Percentiles rank a stretch among this genome's conserved stretches.
Conservation (phyloP, 1,140 invertebrate genomes). For the Macrosteles quadrilineatus region DNA sequence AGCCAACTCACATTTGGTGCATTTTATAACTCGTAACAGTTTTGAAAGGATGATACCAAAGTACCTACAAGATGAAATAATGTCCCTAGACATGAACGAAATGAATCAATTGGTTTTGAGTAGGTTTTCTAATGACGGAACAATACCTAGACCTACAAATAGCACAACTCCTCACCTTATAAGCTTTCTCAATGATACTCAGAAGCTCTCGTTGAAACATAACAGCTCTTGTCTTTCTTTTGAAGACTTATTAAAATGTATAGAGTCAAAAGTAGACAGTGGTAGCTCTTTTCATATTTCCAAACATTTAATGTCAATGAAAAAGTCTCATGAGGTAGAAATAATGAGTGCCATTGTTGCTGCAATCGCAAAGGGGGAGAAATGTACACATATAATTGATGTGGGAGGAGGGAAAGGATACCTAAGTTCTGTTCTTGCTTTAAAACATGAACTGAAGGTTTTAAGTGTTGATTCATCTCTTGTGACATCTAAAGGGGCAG, state of each 20-base stretch:
- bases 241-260: conserved; percentile 44
- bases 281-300: conserved; percentile 50
- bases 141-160: not conserved
- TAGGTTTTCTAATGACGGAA: not conserved
- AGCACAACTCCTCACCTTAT: not conserved
- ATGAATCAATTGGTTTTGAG: conserved; percentile 32
- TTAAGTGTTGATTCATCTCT: conserved; percentile 76
- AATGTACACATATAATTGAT: conserved; percentile 65
- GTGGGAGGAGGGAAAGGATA: conserved; percentile 87
- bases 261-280: conserved; percentile 49
- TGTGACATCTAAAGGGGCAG: conserved; percentile 64
- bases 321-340: conserved; percentile 83
- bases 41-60: conserved; percentile 63
- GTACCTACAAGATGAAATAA: conserved; percentile 57
- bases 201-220: conserved; percentile 40
- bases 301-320: conserved; percentile 56
- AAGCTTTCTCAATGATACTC: conserved; percentile 41
- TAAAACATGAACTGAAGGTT: conserved; percentile 69
- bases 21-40: conserved; percentile 72
- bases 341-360: conserved; percentile 58
- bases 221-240: conserved; percentile 29
- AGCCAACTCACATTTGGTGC: conserved; percentile 76
- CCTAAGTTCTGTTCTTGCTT: conserved; percentile 69
- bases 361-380: conserved; percentile 44
- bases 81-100: conserved; percentile 49